phyloP scores from a whole-genome alignment of 2,797 vertebrate genomes.

The Clarias laeviceps region DNA sequence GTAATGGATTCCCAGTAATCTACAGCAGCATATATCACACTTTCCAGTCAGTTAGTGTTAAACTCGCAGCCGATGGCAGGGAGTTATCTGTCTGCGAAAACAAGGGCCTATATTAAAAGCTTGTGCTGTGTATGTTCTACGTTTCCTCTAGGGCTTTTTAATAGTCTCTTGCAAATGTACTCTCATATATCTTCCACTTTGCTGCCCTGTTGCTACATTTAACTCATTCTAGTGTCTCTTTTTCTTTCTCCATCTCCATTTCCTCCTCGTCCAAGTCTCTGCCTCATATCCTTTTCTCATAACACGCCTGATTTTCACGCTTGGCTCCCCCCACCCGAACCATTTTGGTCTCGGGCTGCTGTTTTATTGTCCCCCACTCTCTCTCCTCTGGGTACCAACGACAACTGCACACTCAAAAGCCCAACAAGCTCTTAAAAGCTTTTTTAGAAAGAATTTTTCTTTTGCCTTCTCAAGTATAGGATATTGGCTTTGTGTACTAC shows the following conservation, averaged over 20 bases:
- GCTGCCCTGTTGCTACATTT: slow-evolving; percentile 49
- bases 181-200: slow-evolving; percentile 42
- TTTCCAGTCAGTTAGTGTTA: slow-evolving; percentile 19
- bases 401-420: slow-evolving; percentile 14
- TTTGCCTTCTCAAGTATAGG: background rate
- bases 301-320: slow-evolving; percentile 73
- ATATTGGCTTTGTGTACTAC: background rate
- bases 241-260: slow-evolving; percentile 32
- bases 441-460: slow-evolving; percentile 1
- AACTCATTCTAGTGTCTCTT: slow-evolving; percentile 29
- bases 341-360: slow-evolving; percentile 26
- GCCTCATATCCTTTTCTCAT: slow-evolving; percentile 61
- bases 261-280: slow-evolving; percentile 38
- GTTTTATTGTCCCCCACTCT: slow-evolving; percentile 42
- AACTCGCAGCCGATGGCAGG: background rate
- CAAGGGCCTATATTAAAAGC: slow-evolving; percentile 23
- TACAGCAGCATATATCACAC: background rate
- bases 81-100: slow-evolving; percentile 24
- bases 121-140: slow-evolving; percentile 31
- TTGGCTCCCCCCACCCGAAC: slow-evolving; percentile 52
- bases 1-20: background rate
- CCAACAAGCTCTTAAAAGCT: slow-evolving; percentile 17
- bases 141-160: slow-evolving; percentile 51
- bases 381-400: slow-evolving; percentile 37
- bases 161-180: slow-evolving; percentile 47